A percentile compares a stretch with the other conserved stretches of the same genome.
These are phyloP conservation scores for Pitangus sulphuratus DNA, from an alignment of 2,797 vertebrate species.

Conservation along the genomic window DNA sequence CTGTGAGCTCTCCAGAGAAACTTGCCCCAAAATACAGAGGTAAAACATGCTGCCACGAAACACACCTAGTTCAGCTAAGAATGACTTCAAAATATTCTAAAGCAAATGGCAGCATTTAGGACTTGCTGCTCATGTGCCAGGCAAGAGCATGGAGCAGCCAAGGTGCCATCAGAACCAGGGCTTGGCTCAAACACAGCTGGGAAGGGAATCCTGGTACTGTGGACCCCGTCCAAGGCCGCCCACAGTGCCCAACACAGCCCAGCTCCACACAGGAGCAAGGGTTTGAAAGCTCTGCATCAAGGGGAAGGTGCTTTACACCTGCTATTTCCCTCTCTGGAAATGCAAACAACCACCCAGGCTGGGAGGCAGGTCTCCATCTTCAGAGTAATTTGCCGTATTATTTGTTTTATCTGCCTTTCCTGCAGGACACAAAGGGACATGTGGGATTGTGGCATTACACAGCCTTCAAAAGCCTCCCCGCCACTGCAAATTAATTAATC, in stretches of 20 bases:
- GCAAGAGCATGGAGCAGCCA: background rate
- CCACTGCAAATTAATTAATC: background rate
- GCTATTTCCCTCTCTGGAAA: background rate
- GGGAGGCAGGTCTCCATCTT: background rate
- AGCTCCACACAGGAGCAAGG: background rate
- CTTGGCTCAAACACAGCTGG: background rate
- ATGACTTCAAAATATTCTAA: background rate
- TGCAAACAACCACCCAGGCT: background rate
- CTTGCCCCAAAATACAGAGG: background rate
- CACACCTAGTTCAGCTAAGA: background rate
- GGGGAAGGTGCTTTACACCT: background rate
- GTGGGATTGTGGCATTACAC: background rate
- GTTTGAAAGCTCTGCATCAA: background rate
- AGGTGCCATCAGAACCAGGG: background rate
- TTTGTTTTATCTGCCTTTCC: background rate
- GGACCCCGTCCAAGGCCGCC: background rate
- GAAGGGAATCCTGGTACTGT: background rate
- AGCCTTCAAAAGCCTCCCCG: background rate
- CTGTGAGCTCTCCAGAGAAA: background rate
- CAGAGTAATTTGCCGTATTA: background rate
- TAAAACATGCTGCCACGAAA: background rate
- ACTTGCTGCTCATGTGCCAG: background rate
- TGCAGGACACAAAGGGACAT: slow-evolving; percentile 9
- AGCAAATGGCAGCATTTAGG: background rate
- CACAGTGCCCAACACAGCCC: background rate